A percentile compares a stretch with the other conserved stretches of the same genome.
Evolutionary conservation across 2,888 invertebrate species (phyloP).

Genomic region (Bimastos eiseni): DNA sequence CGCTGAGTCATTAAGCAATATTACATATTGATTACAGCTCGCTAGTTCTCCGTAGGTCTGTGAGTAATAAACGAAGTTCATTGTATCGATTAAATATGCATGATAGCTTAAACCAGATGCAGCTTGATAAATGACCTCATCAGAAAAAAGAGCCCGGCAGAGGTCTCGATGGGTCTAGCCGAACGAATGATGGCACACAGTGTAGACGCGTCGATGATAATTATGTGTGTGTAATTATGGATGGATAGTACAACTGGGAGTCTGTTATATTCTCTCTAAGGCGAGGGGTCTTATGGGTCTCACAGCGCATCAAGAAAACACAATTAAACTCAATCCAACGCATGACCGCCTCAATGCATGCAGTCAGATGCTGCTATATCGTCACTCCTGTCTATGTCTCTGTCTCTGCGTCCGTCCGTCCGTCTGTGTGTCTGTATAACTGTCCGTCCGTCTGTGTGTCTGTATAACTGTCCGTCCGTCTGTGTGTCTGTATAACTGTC

Average conservation of each 20-base stretch:
- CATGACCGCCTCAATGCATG: too few species aligned
- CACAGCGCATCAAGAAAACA: background rate
- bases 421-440: too few species aligned
- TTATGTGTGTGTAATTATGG: background rate
- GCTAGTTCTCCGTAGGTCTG: background rate
- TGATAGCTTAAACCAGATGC: background rate
- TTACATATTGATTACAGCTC: background rate
- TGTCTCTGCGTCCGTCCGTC: too few species aligned
- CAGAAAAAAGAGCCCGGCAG: background rate
- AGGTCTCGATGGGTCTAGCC: background rate
- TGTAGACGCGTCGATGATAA: background rate
- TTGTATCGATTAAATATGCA: conserved; percentile 1
- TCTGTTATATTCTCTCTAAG: background rate
- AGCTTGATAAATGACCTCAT: background rate
- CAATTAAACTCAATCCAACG: background rate
- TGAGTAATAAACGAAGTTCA: background rate
- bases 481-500: too few species aligned
- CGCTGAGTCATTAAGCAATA: background rate
- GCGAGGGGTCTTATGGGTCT: background rate
- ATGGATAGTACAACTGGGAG: background rate
- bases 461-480: too few species aligned
- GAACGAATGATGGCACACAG: background rate
- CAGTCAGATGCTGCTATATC: too few species aligned
- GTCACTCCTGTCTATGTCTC: too few species aligned
- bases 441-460: too few species aligned